Conservation (phyloP, 2,888 invertebrate genomes). For the Lamellibrachia satsuma region DNA sequence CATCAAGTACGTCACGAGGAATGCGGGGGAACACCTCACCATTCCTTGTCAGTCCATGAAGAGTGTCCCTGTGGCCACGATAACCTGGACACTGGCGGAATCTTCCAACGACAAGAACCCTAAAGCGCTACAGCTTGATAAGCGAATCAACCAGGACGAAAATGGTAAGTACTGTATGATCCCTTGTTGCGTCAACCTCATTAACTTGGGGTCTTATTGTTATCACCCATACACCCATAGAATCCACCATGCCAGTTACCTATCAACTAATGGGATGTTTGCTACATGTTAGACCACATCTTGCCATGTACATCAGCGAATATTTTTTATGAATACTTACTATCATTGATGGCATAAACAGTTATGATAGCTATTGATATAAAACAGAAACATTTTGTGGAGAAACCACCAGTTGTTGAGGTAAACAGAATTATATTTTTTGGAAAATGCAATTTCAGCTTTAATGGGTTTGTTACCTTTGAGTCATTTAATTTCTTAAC, state of each 20-base stretch:
- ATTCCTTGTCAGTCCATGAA: not conserved
- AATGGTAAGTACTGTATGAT: not conserved
- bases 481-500: not conserved
- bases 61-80: not conserved
- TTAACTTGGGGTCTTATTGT: not conserved
- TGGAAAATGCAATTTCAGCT: not conserved
- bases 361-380: too few species aligned
- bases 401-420: too few species aligned
- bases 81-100: not conserved
- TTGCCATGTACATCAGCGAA: too few species aligned
- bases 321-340: too few species aligned
- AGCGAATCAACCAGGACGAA: not conserved
- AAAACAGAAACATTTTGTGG: not conserved
- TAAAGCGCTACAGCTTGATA: not conserved
- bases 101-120: not conserved
- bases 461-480: not conserved
- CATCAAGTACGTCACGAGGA: fast-evolving
- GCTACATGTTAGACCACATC: too few species aligned
- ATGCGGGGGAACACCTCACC: not conserved
- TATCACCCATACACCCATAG: not conserved
- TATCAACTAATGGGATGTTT: too few species aligned
- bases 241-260: too few species aligned
- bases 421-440: not conserved
- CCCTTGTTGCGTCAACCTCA: too few species aligned
- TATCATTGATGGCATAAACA: too few species aligned